A percentile compares a stretch with the other conserved stretches of the same genome.
Evolutionary conservation across 2,797 vertebrate species (phyloP).

Genomic region (Peromyscus eremicus): DNA sequence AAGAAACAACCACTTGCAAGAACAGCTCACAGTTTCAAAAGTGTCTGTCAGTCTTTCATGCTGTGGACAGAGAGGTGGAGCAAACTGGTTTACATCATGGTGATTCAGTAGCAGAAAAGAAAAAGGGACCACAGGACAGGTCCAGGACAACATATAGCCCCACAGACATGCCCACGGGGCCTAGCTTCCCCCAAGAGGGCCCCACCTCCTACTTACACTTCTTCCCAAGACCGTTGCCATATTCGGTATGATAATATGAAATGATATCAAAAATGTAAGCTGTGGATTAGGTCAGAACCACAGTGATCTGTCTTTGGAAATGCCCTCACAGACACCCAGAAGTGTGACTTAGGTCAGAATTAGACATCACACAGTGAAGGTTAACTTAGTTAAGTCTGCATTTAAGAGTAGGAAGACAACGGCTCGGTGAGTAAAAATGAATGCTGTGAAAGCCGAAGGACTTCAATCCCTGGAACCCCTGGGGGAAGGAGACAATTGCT

Average conservation of each 20-base stretch:
- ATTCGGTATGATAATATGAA: not conserved
- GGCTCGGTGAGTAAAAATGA: not conserved
- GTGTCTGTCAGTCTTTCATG: not conserved
- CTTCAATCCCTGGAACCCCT: not conserved
- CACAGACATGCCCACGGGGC: not conserved
- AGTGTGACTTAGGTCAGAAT: not conserved
- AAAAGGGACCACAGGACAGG: not conserved
- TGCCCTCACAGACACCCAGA: not conserved
- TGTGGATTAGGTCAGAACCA: not conserved
- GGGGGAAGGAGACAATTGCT: not conserved
- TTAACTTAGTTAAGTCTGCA: not conserved
- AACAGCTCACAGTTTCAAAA: not conserved
- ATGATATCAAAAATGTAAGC: not conserved
- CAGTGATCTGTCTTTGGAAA: not conserved
- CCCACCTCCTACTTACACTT: not conserved
- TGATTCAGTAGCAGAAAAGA: not conserved
- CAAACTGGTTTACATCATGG: not conserved
- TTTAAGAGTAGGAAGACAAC: not conserved
- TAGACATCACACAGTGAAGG: not conserved
- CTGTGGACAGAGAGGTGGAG: not conserved
- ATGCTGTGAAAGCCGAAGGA: no score
- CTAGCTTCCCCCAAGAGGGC: not conserved
- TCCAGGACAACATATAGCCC: not conserved
- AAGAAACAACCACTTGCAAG: not conserved
- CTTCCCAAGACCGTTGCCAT: not conserved